These are phyloP conservation scores for Dasypus novemcinctus DNA, from an alignment of 2,113 vertebrate genomes.

Conservation along the genomic window DNA sequence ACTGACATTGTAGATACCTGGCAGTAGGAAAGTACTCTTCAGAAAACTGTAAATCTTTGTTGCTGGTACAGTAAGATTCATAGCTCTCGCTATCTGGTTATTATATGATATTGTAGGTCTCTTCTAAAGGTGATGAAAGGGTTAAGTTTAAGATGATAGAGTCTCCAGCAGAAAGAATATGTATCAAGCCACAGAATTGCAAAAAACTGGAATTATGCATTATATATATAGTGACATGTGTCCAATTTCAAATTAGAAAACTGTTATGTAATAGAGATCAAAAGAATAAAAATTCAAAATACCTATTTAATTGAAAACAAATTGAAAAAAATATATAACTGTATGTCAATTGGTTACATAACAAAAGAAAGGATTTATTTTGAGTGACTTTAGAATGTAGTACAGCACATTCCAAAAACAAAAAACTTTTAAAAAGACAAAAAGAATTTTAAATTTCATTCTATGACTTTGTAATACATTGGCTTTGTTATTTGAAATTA, in stretches of 20 bases:
- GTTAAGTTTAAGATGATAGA: conserved; percentile 84
- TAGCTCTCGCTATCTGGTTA: conserved; percentile 82
- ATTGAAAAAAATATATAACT: not conserved
- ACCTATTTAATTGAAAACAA: not conserved
- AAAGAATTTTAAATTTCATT: not conserved
- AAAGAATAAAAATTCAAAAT: conserved; percentile 17
- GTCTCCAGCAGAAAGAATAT: conserved; percentile 85
- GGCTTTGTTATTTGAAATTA: not conserved
- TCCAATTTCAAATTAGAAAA: no score
- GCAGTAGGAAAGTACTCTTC: conserved; percentile 81
- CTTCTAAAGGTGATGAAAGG: conserved; percentile 84
- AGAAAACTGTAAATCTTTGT: conserved; percentile 86
- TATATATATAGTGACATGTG: no score
- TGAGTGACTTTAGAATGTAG: not conserved
- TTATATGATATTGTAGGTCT: conserved; percentile 84
- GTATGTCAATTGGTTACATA: not conserved
- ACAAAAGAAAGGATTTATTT: not conserved
- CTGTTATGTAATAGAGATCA: not conserved
- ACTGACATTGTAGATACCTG: conserved; percentile 86
- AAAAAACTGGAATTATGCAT: not conserved
- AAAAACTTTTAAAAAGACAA: not conserved
- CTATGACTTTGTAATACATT: not conserved
- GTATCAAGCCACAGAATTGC: conserved; percentile 86
- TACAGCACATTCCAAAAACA: not conserved
- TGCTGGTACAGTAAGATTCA: conserved; percentile 84